Evolutionary conservation across 1,140 invertebrate species (phyloP).

Genomic region (Eciton burchellii): DNA sequence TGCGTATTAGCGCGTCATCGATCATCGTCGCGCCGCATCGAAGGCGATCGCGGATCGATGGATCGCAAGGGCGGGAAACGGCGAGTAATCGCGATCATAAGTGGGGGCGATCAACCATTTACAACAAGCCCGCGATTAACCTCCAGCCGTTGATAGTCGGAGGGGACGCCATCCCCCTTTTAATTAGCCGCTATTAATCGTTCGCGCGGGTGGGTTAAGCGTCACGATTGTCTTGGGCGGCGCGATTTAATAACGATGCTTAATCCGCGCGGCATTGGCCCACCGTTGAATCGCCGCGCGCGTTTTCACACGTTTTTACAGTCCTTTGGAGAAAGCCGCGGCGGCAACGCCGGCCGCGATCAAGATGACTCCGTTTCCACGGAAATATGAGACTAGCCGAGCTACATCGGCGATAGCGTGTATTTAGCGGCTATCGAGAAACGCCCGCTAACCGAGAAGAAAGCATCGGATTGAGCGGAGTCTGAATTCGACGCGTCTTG

Average conservation of each 20-base stretch:
- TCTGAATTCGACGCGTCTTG: no score
- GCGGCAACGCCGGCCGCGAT: background rate
- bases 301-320: slow-evolving; percentile 1
- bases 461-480: no score
- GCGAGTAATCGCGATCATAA: slow-evolving; percentile 68
- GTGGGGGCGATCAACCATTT: slow-evolving; percentile 52
- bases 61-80: slow-evolving; percentile 23
- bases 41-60: slow-evolving; percentile 9
- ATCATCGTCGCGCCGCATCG: no score
- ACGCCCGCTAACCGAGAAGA: background rate
- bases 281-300: background rate
- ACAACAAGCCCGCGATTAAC: slow-evolving; percentile 66
- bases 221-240: slow-evolving; percentile 66
- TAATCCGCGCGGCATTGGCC: slow-evolving; percentile 56
- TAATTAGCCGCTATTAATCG: slow-evolving; percentile 72
- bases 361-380: background rate
- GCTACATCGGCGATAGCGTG: background rate
- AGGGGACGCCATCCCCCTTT: slow-evolving; percentile 58
- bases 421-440: no score
- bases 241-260: slow-evolving; percentile 64
- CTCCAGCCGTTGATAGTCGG: slow-evolving; percentile 17
- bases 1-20: no score
- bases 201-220: slow-evolving; percentile 70
- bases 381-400: background rate
- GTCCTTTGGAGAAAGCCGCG: slow-evolving; percentile 28